A percentile compares a stretch with the other conserved stretches of the same genome.
Conservation (phyloP, 2,113 vertebrate genomes). For the Etheostoma cragini region DNA sequence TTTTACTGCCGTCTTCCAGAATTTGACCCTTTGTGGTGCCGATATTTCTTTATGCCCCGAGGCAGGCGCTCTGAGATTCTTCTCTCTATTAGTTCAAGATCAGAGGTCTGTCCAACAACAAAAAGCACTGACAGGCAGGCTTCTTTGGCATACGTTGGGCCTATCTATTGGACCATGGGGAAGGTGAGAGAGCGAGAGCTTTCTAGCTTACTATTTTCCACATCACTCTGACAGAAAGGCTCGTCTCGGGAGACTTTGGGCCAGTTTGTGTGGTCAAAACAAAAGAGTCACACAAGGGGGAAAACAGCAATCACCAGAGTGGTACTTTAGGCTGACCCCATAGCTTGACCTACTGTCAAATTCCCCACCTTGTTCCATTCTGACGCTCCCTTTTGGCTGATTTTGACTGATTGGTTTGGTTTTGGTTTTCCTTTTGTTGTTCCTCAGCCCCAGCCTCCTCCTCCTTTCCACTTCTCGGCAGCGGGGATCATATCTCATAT, state of each 20-base stretch:
- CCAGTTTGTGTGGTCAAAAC: slow-evolving; percentile 71
- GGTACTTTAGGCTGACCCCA: slow-evolving; percentile 61
- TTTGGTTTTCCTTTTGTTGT: slow-evolving; percentile 54
- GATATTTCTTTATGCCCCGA: slow-evolving; percentile 61
- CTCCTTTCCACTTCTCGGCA: slow-evolving; percentile 35
- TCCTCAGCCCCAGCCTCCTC: not conserved
- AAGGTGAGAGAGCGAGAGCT: slow-evolving; percentile 66
- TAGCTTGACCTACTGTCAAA: slow-evolving; percentile 67
- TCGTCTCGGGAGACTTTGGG: slow-evolving; percentile 58
- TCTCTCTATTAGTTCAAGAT: slow-evolving; percentile 75
- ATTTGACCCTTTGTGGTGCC: slow-evolving; percentile 68
- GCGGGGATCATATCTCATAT: slow-evolving; percentile 62
- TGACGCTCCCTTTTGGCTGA: slow-evolving; percentile 55
- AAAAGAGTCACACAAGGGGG: slow-evolving; percentile 54
- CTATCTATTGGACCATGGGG: slow-evolving; percentile 55
- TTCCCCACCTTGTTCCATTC: slow-evolving; percentile 26
- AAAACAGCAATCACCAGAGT: slow-evolving; percentile 60
- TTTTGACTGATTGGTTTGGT: slow-evolving; percentile 68
- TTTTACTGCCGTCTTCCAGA: slow-evolving; percentile 72
- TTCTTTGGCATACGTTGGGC: slow-evolving; percentile 51
- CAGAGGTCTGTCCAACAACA: slow-evolving; percentile 76
- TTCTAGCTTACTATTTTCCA: slow-evolving; percentile 68
- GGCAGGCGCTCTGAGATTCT: slow-evolving; percentile 61
- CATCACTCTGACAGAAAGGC: slow-evolving; percentile 67
- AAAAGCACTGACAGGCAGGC: slow-evolving; percentile 63